phyloP scores from a whole-genome alignment of 2,797 vertebrate genomes.

The Poeciliopsis paucimaculata region DNA sequence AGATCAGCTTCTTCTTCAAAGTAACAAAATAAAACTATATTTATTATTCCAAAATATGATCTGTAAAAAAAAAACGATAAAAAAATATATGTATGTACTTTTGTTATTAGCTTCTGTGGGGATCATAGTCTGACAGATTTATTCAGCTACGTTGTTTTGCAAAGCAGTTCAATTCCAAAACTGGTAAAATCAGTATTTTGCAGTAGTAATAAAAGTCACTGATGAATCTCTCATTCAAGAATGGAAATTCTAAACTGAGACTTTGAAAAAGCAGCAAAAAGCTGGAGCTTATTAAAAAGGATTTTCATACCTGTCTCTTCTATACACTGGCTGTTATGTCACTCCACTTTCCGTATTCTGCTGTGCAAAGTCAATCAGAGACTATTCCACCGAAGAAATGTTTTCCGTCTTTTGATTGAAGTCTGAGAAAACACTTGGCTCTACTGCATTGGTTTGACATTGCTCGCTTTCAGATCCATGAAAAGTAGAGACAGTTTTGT shows the following conservation, averaged over 20 bases:
- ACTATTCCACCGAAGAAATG: background rate
- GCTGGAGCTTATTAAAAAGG: background rate
- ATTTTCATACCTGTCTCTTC: background rate
- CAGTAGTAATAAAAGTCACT: background rate
- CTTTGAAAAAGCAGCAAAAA: background rate
- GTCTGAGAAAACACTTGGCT: background rate
- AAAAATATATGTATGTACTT: background rate
- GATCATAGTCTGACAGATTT: background rate
- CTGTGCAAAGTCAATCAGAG: background rate
- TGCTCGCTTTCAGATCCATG: background rate
- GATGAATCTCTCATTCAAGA: background rate
- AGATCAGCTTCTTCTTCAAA: background rate
- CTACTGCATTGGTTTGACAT: background rate
- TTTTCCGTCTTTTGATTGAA: background rate
- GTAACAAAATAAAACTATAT: background rate
- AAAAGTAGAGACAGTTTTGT: background rate
- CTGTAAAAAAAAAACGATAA: background rate
- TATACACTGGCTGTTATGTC: background rate
- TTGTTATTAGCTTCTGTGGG: background rate
- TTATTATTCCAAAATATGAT: background rate
- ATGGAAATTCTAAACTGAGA: background rate
- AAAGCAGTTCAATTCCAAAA: background rate
- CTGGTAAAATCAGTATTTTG: background rate
- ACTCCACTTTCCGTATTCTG: background rate
- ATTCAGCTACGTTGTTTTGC: background rate